These are phyloP conservation scores for Tamias sibiricus DNA, from an alignment of 2,113 vertebrate genomes.

Conservation along the genomic window DNA sequence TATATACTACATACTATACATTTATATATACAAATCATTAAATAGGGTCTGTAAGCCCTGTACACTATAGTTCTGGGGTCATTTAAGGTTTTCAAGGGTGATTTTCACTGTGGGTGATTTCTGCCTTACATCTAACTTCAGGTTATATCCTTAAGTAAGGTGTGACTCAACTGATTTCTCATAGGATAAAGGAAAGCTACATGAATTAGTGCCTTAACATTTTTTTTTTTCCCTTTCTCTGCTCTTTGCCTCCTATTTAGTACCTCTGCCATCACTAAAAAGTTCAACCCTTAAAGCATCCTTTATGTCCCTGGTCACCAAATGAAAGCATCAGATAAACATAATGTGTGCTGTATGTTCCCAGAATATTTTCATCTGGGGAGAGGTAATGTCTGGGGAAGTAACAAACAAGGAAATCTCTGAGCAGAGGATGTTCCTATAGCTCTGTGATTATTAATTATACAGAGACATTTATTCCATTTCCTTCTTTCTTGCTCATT, in stretches of 20 bases:
- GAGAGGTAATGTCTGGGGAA: not conserved
- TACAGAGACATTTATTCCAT: not conserved
- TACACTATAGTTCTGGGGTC: not conserved
- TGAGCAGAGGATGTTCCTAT: not conserved
- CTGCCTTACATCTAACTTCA: not conserved
- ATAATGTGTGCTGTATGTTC: not conserved
- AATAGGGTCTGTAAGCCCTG: not conserved
- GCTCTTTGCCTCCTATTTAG: not conserved
- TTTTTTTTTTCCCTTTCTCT: not conserved
- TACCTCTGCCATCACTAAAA: not conserved
- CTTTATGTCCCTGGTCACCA: not conserved
- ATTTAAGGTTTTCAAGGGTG: not conserved
- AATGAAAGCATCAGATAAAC: not conserved
- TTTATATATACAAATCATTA: not conserved
- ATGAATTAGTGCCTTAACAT: not conserved
- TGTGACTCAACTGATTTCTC: not conserved
- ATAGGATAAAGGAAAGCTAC: not conserved
- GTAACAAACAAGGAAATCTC: slow-evolving; percentile 11
- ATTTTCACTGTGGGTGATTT: not conserved
- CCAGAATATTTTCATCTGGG: not conserved
- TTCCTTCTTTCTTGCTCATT: not conserved
- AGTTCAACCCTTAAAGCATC: not conserved
- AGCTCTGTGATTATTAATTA: not conserved
- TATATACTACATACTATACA: not conserved
- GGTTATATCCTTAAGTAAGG: not conserved